Base-by-base conservation (phyloP, 2,113 vertebrate genomes). In the Lampris megalopsis region DNA sequence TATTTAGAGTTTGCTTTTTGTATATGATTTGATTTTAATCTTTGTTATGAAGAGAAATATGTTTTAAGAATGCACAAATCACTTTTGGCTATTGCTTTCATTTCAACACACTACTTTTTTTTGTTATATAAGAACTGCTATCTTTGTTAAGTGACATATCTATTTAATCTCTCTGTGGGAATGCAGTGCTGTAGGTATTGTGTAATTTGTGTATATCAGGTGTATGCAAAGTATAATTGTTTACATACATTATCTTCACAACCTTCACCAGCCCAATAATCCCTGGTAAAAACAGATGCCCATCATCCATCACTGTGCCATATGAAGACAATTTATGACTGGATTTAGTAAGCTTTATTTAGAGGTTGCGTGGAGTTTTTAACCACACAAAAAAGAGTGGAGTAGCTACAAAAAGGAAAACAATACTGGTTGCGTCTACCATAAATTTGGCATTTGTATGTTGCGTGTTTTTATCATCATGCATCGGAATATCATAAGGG, bases 31-130 rank as follows among this genome's bases (percentile, higher is more conserved):
- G 3, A 72, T 59, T 75, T 41, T 58, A 50, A 2, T 1, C 75
- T 79, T 70, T 61, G 37, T 58, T 88, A 11, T 35, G 53, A 71
- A 66, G 49, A 63, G 45, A 52, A 79, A 67, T 3, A 61, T 36
- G 61, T 61, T 73, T 35, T 36, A 4, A 70, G 10, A 79, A 66
- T 77, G 84, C 84, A 89, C 79, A 73, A 77, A 83, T 82, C 75
- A 84, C 86, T 87, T 86, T 83, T 63, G 66, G 42, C 47, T 68
- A 52, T 82, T 58, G 63, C 64, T 84, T 68, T 57, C 0, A 60
- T 60, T 62, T 63, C 6, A 75, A 48, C 24, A n/a, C 82, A 82
- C 76, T 86, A 85, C 59, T 53, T 41, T 73, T 59, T 66, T 70
- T 65, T 24, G 42, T 63, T 5, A 24, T 9, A 67, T 72, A 11